phyloP scores from a whole-genome alignment of 1,140 invertebrate species.

The Lordiphosa collinella region DNA sequence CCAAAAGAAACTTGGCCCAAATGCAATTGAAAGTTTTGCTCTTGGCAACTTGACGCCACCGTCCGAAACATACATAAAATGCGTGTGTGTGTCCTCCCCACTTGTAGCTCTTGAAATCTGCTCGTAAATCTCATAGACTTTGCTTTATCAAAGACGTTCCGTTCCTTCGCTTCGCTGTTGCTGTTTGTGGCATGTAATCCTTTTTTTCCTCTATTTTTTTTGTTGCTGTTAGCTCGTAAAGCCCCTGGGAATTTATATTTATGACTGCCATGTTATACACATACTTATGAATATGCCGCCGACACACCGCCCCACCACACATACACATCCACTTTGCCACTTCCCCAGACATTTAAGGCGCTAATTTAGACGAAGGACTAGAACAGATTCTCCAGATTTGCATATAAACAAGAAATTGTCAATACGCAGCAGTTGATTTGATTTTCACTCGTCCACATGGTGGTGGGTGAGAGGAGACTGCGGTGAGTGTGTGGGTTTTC shows the following conservation, averaged over 20 bases:
- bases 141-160: slow-evolving; percentile 53
- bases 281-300: slow-evolving; percentile 18
- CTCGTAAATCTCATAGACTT: slow-evolving; percentile 66
- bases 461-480: too few species aligned
- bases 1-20: slow-evolving; percentile 51
- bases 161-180: slow-evolving; percentile 12
- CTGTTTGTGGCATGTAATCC: slow-evolving; percentile 57
- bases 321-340: slow-evolving; percentile 1
- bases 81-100: slow-evolving; percentile 25
- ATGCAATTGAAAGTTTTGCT: slow-evolving; percentile 72
- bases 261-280: slow-evolving; percentile 31
- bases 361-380: slow-evolving; percentile 32
- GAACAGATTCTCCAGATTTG: slow-evolving; percentile 16
- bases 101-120: slow-evolving; percentile 62
- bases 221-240: slow-evolving; percentile 30
- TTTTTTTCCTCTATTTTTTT: slow-evolving; percentile 18
- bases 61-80: slow-evolving; percentile 25
- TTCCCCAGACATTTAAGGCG: slow-evolving; percentile 28
- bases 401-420: slow-evolving; percentile 31
- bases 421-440: background rate
- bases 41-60: slow-evolving; percentile 39
- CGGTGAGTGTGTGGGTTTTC: too few species aligned
- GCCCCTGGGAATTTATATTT: slow-evolving; percentile 53
- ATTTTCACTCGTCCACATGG: background rate
- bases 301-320: background rate